A percentile compares a stretch with the other conserved stretches of the same genome.
Evolutionary conservation across 2,113 vertebrate genomes (phyloP).

Genomic region (Xenopus borealis): DNA sequence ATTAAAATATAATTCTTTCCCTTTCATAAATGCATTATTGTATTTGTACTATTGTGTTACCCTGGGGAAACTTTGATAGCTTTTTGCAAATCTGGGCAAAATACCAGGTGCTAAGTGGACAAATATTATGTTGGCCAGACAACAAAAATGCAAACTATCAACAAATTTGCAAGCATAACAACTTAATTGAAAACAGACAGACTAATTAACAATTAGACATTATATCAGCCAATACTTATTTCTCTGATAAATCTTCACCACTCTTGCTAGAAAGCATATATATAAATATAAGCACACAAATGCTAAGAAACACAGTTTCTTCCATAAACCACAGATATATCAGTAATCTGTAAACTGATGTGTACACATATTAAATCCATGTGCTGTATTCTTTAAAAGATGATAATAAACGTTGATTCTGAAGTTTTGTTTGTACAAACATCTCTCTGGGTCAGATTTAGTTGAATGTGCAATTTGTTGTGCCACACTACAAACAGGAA

Average conservation of each 20-base stretch:
- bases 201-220: not conserved
- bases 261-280: not conserved
- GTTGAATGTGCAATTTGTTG: too few relatives aligned
- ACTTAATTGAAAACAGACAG: not conserved
- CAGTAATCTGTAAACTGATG: too few relatives aligned
- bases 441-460: too few relatives aligned
- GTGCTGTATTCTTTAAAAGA: too few relatives aligned
- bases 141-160: not conserved
- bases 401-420: too few relatives aligned
- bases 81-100: slow-evolving; percentile 1
- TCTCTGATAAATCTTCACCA: not conserved
- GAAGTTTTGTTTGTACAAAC: too few relatives aligned
- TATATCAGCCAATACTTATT: not conserved
- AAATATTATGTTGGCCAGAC: not conserved
- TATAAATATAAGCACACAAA: not conserved
- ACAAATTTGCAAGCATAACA: not conserved
- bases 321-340: too few relatives aligned
- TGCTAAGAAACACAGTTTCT: too few relatives aligned
- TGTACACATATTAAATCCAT: too few relatives aligned
- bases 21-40: not conserved
- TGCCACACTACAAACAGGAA: too few relatives aligned
- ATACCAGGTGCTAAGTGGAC: slow-evolving; percentile 11
- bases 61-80: not conserved
- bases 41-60: not conserved
- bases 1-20: slow-evolving; percentile 4